Conservation (phyloP, 2,113 vertebrate species). For the Psilopogon haemacephalus region DNA sequence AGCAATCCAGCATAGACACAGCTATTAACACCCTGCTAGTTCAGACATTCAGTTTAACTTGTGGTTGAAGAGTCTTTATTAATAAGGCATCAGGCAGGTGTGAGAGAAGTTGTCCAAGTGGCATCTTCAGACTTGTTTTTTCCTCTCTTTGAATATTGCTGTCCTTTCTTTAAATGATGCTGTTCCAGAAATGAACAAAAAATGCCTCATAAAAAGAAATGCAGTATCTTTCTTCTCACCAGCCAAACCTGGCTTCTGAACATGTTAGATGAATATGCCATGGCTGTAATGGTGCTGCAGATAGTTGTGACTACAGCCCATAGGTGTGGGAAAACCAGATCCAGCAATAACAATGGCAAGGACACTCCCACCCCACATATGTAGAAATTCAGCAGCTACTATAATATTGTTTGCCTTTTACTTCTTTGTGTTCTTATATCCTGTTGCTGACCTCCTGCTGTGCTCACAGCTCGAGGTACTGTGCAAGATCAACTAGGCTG, state of each 20-base stretch:
- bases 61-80: background rate
- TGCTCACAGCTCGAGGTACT: background rate
- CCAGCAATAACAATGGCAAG: background rate
- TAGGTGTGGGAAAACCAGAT: background rate
- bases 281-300: background rate
- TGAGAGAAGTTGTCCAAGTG: background rate
- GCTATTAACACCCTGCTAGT: background rate
- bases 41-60: background rate
- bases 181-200: background rate
- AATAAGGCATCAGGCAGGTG: background rate
- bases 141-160: background rate
- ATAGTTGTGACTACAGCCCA: background rate
- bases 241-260: background rate
- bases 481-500: background rate
- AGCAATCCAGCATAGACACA: background rate
- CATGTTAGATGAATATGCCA: fast-evolving
- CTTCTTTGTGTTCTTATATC: background rate
- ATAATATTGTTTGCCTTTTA: fast-evolving
- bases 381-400: background rate
- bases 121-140: background rate
- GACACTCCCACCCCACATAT: background rate
- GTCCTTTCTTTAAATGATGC: background rate
- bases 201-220: background rate
- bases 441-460: background rate
- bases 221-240: background rate